Evolutionary conservation across 2,113 vertebrate species (phyloP).

Genomic region (Macrotis lagotis): DNA sequence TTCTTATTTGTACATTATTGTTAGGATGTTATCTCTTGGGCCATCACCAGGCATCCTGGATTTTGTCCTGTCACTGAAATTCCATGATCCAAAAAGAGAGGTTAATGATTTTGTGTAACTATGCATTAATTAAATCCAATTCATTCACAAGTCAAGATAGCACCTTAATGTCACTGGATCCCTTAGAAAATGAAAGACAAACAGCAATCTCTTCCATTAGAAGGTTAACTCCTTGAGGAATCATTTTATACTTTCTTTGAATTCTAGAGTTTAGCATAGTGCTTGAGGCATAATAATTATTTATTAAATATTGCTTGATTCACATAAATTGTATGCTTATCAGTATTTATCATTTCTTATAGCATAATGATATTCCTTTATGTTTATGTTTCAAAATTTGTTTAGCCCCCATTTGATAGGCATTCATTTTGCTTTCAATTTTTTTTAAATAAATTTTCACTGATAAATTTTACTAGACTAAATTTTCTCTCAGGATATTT

Average conservation of each 20-base stretch:
- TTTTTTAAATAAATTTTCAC: not conserved
- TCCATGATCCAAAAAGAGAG: too few species aligned
- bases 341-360: not conserved
- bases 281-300: not conserved
- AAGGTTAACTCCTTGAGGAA: not conserved
- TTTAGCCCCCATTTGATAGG: not conserved
- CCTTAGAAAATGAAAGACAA: too few species aligned
- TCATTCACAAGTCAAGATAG: too few species aligned
- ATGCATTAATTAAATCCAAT: too few species aligned
- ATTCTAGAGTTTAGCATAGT: not conserved
- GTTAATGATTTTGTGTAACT: too few species aligned
- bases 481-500: not conserved
- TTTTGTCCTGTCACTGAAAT: too few species aligned
- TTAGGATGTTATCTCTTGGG: not conserved
- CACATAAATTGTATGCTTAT: not conserved
- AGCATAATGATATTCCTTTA: not conserved
- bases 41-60: too few species aligned
- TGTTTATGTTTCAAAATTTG: not conserved
- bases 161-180: too few species aligned
- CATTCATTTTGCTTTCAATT: not conserved
- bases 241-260: not conserved
- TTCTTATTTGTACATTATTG: not conserved
- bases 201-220: not conserved
- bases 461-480: not conserved
- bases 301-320: not conserved